phyloP scores from a whole-genome alignment of 2,888 invertebrate genomes.

The Pyrocoelia pectoralis region DNA sequence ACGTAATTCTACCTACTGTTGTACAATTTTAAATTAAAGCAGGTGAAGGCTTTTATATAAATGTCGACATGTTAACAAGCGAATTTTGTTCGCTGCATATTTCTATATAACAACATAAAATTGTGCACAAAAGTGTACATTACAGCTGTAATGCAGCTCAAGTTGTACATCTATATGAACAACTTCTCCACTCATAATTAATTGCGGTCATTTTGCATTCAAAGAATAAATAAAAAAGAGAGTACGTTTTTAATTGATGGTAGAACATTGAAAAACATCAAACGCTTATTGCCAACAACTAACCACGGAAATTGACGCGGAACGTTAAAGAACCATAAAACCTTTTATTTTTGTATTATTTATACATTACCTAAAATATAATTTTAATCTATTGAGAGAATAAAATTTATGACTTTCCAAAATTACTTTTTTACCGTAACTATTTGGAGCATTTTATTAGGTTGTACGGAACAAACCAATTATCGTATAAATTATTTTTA shows the following conservation, averaged over 20 bases:
- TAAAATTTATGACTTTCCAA: conserved; percentile 6
- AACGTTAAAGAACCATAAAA: conserved; percentile 4
- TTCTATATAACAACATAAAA: conserved; percentile 23
- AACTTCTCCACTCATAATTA: conserved; percentile 39
- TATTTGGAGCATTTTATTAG: not conserved
- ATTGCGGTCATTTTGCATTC: too few species aligned
- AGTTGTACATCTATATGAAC: conserved; percentile 49
- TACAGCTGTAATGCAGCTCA: conserved; percentile 45
- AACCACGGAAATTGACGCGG: conserved; percentile 14
- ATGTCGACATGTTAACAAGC: conserved; percentile 35
- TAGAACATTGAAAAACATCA: conserved; percentile 38
- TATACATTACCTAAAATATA: conserved; percentile 8
- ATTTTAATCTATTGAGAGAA: conserved; percentile 1
- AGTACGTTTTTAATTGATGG: conserved; percentile 50
- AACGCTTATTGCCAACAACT: conserved; percentile 28
- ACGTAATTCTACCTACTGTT: conserved; percentile 28
- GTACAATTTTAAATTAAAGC: conserved; percentile 36
- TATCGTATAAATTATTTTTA: too few species aligned
- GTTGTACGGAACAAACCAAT: not conserved
- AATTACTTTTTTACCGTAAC: not conserved
- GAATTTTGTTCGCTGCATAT: conserved; percentile 22
- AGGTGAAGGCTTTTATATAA: conserved; percentile 35
- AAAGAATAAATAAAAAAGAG: conserved; percentile 42
- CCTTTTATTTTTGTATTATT: conserved; percentile 3
- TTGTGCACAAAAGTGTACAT: conserved; percentile 36